These are phyloP conservation scores for Leptinotarsa texana DNA, from an alignment of 1,140 invertebrate species.

Conservation along the genomic window DNA sequence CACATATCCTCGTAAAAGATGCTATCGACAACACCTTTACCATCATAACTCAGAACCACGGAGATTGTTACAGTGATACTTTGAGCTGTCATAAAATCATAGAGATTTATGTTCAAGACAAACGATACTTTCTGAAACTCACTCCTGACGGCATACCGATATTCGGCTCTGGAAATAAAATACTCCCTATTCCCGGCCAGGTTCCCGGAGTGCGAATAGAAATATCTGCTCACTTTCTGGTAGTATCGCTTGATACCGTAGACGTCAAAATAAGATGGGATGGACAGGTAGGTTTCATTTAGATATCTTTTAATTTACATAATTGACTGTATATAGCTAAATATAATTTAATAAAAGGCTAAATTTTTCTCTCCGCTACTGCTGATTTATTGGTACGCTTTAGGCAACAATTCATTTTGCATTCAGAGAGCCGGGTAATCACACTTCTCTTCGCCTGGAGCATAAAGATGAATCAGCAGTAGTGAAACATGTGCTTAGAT, in stretches of 20 bases:
- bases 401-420: too few species aligned
- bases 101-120: conserved; percentile 70
- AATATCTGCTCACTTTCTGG: conserved; percentile 68
- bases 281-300: conserved; percentile 45
- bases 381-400: too few species aligned
- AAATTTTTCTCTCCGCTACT: too few species aligned
- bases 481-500: too few species aligned
- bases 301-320: background rate
- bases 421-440: too few species aligned
- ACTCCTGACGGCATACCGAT: conserved; percentile 59
- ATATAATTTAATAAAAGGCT: too few species aligned
- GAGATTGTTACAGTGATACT: conserved; percentile 51
- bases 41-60: conserved; percentile 63
- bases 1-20: conserved; percentile 70
- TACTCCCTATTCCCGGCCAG: conserved; percentile 69
- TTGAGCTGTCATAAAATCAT: conserved; percentile 63
- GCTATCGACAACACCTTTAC: conserved; percentile 67
- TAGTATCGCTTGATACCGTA: conserved; percentile 67
- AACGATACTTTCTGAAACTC: conserved; percentile 65
- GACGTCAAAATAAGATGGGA: conserved; percentile 80
- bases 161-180: conserved; percentile 61
- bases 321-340: too few species aligned
- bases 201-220: conserved; percentile 70
- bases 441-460: too few species aligned
- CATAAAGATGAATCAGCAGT: too few species aligned